Base-by-base conservation (phyloP, 2,113 vertebrate species). In the Indicator indicator region DNA sequence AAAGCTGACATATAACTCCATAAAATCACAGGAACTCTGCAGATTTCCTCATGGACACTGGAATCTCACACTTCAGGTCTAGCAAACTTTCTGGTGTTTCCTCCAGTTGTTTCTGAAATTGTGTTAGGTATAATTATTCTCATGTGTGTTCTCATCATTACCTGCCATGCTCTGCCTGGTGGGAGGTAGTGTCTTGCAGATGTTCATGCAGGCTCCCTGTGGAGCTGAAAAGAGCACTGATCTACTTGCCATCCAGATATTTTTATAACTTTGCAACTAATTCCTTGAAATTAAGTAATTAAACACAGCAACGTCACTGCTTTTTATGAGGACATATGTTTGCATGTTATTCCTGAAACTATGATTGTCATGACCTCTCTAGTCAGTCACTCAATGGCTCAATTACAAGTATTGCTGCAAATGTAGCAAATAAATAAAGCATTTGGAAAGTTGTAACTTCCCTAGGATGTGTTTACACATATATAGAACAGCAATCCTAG, bases 141-240 rank as follows among this genome's bases (percentile, higher is more conserved):
- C 89, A 70, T 14, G 32, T 93, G 83, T 90, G 18, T 75, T 87
- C 71, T 90, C 85, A 86, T 94, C 11, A 6, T 96, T 88, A 96
- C 89, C 94, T 96, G 65, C 60, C 93, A 89, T 92, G 80, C 83
- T 94, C 93, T 88, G 77, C 90, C 46, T 93, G 30, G 75, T 78
- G 46, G 89, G 86, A 92, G 59, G 70, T 56, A 59, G 58, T 26
- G 4, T 86, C 90, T 77, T 89, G 71, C 94, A 96, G 89, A 92
- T 96, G 83, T 94, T 96, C 62, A 28, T 3, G 1, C 18, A 83
- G 36, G n/a, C 46, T 95, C 88, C 77, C 90, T 27, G 21, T 23
- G 38, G 81, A 96, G 86, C 30, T 68, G 27, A 83, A 90, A 77
- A 95, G 59, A 96, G 24, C 48, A 86, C 71, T 60, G 36, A 81